Conservation (phyloP, 2,113 vertebrate species). For the Carollia perspicillata region DNA sequence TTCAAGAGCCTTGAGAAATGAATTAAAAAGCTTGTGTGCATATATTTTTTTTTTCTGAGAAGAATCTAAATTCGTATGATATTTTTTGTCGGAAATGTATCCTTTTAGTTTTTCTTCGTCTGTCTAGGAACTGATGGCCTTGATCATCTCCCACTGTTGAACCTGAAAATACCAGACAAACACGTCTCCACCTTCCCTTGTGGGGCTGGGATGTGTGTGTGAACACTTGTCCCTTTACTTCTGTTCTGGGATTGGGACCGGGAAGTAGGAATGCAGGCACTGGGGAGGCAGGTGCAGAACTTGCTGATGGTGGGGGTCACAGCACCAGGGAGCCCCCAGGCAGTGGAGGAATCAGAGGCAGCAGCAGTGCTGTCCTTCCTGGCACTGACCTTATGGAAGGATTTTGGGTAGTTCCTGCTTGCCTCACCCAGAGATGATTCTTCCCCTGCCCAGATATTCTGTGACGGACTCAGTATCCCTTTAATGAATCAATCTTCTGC, state of each 20-base stretch:
- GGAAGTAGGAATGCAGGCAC: background rate
- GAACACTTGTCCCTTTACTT: background rate
- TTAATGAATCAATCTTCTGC: background rate
- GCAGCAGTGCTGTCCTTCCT: background rate
- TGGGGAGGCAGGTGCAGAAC: accelerated
- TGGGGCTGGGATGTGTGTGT: background rate
- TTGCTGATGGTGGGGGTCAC: too few relatives aligned
- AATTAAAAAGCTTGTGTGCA: background rate
- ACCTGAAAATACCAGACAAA: background rate
- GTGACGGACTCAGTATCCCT: background rate
- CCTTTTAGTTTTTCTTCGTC: background rate
- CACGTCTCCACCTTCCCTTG: background rate
- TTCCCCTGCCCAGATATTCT: background rate
- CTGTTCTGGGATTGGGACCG: background rate
- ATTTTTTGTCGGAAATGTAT: background rate
- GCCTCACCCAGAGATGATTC: background rate
- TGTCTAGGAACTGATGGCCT: background rate
- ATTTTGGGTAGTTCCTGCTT: background rate
- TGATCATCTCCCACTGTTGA: background rate
- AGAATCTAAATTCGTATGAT: background rate
- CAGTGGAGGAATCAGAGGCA: background rate
- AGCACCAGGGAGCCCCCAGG: background rate
- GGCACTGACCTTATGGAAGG: background rate
- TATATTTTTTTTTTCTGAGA: background rate
- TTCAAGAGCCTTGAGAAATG: background rate